Conservation (phyloP, 2,113 vertebrate genomes). For the Zootoca vivipara region DNA sequence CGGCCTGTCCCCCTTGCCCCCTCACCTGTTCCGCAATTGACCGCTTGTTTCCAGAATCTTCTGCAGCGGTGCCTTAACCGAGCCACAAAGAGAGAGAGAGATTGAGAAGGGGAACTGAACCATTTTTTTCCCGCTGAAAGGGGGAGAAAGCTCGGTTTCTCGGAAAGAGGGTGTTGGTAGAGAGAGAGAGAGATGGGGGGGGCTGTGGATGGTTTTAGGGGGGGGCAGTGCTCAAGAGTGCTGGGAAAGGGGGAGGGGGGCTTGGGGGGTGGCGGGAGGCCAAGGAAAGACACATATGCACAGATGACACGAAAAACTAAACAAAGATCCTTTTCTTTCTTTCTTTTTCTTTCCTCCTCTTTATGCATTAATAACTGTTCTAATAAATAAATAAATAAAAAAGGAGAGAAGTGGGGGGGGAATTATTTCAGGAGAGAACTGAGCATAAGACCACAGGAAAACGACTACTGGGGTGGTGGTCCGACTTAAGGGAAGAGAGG, state of each 20-base stretch:
- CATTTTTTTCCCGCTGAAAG: not conserved
- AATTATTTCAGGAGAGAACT: not conserved
- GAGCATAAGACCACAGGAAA: not conserved
- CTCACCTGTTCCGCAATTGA: conserved; percentile 25
- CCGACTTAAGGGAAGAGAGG: not conserved
- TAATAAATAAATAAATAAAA: conserved; percentile 41
- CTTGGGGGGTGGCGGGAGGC: not conserved
- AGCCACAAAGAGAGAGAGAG: conserved; percentile 4
- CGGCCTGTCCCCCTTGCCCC: not conserved
- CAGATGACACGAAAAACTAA: conserved; percentile 86
- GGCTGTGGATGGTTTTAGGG: conserved; percentile 11
- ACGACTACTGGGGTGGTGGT: not conserved
- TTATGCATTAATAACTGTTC: conserved; percentile 68
- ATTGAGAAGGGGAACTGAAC: not conserved
- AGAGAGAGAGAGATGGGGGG: not conserved
- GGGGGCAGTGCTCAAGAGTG: not conserved
- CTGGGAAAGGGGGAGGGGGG: not conserved
- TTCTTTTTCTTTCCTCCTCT: conserved; percentile 33
- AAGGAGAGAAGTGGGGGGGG: conserved; percentile 42
- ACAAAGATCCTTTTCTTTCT: conserved; percentile 61
- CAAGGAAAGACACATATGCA: conserved; percentile 74
- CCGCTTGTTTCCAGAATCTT: conserved; percentile 55
- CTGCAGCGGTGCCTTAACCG: conserved; percentile 82
- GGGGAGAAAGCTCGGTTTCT: no score
- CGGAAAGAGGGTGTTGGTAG: not conserved